These are phyloP conservation scores for Poeciliopsis turneri DNA, from an alignment of 2,797 vertebrate species.

Conservation along the genomic window DNA sequence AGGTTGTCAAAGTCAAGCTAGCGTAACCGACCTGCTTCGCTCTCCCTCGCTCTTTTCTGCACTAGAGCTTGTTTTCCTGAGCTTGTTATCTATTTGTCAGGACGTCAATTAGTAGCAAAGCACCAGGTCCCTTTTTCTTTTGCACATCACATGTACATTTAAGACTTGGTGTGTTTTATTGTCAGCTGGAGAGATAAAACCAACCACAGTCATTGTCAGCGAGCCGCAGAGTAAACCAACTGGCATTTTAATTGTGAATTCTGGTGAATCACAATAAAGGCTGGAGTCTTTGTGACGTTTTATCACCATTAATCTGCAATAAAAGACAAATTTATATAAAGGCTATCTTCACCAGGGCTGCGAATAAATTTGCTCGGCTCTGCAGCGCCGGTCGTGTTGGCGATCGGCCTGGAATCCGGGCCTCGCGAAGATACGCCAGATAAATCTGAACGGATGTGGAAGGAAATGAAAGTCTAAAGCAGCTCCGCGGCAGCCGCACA, in stretches of 20 bases:
- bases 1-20: no score
- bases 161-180: no score
- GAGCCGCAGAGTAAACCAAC: not conserved
- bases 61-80: no score
- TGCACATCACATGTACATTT: no score
- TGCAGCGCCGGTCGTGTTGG: not conserved
- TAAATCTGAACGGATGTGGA: constrained; percentile 1
- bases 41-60: no score
- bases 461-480: constrained; percentile 4
- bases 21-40: no score
- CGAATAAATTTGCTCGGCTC: not conserved
- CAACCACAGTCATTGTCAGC: no score
- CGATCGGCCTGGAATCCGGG: not conserved
- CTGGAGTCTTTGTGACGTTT: not conserved
- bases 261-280: not conserved
- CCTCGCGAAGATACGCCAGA: not conserved
- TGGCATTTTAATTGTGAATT: not conserved
- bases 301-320: not conserved
- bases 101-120: no score
- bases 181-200: no score
- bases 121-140: no score
- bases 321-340: not conserved
- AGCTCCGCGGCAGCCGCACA: not conserved
- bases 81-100: no score
- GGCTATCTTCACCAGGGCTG: not conserved